phyloP scores from a whole-genome alignment of 2,888 invertebrate species.

The Zeuzera pyrina region DNA sequence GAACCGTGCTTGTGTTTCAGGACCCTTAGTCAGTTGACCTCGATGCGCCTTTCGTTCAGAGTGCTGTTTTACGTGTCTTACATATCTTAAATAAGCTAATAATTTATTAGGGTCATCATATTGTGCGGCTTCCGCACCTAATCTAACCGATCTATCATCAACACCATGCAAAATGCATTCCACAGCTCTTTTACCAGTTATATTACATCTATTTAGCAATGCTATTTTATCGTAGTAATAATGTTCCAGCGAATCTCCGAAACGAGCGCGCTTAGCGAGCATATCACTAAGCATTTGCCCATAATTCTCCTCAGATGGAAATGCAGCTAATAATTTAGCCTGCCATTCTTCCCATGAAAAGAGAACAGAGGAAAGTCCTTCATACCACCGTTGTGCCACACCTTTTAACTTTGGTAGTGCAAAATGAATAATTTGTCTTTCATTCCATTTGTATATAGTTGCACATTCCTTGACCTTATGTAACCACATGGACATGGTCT shows the following conservation, averaged over 20 bases:
- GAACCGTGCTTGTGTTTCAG: neutral
- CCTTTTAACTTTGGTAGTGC: constrained; percentile 18
- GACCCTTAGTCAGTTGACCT: neutral
- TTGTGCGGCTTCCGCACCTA: too few species aligned
- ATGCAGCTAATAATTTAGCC: constrained; percentile 12
- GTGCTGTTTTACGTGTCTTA: neutral
- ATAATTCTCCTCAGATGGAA: too few species aligned
- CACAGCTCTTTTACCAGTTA: constrained; percentile 10
- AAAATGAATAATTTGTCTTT: constrained; percentile 12
- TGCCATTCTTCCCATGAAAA: constrained; percentile 17
- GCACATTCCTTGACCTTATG: constrained; percentile 4
- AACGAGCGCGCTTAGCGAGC: constrained; percentile 11
- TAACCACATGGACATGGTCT: constrained; percentile 5
- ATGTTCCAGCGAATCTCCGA: constrained; percentile 14
- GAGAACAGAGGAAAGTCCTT: constrained; percentile 10
- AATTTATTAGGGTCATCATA: constrained; percentile 3
- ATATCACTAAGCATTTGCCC: too few species aligned
- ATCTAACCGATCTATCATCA: too few species aligned
- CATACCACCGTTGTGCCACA: constrained; percentile 16
- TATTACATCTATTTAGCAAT: constrained; percentile 9
- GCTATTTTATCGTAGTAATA: constrained; percentile 12
- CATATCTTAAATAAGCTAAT: constrained; percentile 2
- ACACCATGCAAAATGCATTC: constrained; percentile 11
- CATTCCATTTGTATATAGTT: constrained; percentile 16
- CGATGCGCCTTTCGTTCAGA: neutral